phyloP scores from a whole-genome alignment of 35 echinoderm and acorn worm species.

The Apostichopus japonicus region DNA sequence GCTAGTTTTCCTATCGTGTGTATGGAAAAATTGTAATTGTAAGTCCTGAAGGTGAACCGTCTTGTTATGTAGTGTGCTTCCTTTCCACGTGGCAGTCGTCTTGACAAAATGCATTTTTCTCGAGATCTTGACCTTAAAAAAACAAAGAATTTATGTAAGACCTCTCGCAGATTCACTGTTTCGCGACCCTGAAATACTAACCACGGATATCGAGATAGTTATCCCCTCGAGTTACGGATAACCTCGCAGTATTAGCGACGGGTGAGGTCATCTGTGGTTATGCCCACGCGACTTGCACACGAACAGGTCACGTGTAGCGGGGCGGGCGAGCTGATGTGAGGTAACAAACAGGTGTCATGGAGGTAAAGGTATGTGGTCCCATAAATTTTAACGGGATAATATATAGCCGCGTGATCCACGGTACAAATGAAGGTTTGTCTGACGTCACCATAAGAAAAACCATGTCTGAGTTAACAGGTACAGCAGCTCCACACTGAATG shows the following conservation, averaged over 20 bases:
- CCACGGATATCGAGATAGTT: background rate
- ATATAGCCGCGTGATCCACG: background rate
- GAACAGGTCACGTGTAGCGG: background rate
- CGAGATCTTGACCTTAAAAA: background rate
- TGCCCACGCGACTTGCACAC: constrained; percentile 7
- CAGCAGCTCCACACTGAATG: background rate
- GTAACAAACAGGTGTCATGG: constrained; percentile 1
- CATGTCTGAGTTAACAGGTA: background rate
- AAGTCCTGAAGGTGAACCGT: no score
- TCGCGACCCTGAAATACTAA: background rate
- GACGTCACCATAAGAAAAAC: background rate
- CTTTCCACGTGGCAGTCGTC: no score
- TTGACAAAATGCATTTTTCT: background rate
- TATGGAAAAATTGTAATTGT: no score
- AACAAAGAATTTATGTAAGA: background rate
- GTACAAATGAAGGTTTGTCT: background rate
- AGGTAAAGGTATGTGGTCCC: background rate
- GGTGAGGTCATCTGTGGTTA: background rate
- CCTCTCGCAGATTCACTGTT: background rate
- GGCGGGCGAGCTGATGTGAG: background rate
- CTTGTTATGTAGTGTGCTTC: no score
- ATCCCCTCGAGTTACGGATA: background rate
- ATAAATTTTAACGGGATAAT: background rate
- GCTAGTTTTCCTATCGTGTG: no score
- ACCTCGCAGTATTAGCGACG: background rate